Evolutionary conservation across 2,888 invertebrate species (phyloP).

Genomic region (Nomada fucata): DNA sequence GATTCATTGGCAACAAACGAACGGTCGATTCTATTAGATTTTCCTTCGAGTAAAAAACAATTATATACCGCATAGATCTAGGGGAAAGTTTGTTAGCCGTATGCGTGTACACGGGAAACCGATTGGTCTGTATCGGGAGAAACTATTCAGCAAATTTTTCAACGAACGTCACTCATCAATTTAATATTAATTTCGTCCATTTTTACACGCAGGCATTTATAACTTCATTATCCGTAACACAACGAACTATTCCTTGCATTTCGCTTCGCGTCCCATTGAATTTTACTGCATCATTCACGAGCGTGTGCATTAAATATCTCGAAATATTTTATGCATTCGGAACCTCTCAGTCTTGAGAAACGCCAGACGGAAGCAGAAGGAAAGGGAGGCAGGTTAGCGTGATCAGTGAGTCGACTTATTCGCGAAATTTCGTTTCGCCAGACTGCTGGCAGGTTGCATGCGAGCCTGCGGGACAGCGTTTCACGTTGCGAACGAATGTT

Average conservation of each 20-base stretch:
- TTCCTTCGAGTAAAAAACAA: too few species aligned
- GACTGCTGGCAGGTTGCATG: conserved; percentile 8
- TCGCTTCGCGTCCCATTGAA: background rate
- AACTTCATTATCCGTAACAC: background rate
- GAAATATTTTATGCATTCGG: conserved; percentile 21
- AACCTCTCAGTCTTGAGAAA: background rate
- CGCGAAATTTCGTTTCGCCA: conserved; percentile 9
- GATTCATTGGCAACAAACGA: too few species aligned
- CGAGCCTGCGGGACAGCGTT: conserved; percentile 27
- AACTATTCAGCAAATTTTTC: background rate
- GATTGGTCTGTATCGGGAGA: background rate
- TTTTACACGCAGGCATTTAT: background rate
- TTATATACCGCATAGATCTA: background rate
- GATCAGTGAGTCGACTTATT: conserved; percentile 25
- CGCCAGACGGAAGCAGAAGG: background rate
- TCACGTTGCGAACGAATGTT: conserved; percentile 33
- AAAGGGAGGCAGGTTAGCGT: background rate
- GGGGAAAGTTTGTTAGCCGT: background rate
- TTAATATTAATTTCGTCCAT: background rate
- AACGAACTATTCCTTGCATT: background rate
- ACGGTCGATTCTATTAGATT: too few species aligned
- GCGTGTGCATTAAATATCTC: background rate
- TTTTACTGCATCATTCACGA: background rate
- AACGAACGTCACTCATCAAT: background rate
- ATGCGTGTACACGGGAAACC: too few species aligned